Conservation (phyloP, 2,113 vertebrate genomes). For the Tricholaema leucomelas region DNA sequence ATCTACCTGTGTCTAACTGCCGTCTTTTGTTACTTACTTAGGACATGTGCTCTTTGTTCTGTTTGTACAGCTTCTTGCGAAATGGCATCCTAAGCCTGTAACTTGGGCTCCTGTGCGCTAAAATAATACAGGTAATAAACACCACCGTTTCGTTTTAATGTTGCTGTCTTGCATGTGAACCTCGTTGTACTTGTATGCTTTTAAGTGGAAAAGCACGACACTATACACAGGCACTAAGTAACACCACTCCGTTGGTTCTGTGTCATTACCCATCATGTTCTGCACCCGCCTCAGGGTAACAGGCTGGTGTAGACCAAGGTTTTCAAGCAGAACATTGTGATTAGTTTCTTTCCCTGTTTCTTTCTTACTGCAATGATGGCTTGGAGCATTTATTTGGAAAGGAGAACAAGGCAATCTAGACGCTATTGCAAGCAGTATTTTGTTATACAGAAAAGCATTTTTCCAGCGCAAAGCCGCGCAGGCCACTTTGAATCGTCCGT, state of each 20-base stretch:
- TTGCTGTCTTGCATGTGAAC: fast-evolving
- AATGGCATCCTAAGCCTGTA: constrained; percentile 28
- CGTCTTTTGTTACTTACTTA: not conserved
- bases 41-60: constrained; percentile 55
- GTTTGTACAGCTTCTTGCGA: constrained; percentile 12
- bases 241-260: not conserved
- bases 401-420: not conserved
- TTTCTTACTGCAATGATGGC: not conserved
- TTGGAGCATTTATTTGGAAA: not conserved
- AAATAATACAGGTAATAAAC: not conserved
- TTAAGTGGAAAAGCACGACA: not conserved
- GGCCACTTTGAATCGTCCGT: fast-evolving
- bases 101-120: not conserved
- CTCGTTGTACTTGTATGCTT: not conserved
- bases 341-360: not conserved
- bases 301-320: not conserved
- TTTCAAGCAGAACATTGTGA: not conserved
- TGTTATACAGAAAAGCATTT: not conserved
- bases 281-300: not conserved
- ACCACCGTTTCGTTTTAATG: not conserved
- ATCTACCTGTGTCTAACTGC: not conserved
- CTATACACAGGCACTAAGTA: fast-evolving
- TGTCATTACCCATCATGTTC: fast-evolving
- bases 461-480: fast-evolving
- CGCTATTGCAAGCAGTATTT: fast-evolving